A percentile compares a stretch with the other conserved stretches of the same genome.
Conservation (phyloP, 1,140 invertebrate genomes). For the Drosophila mauritiana region DNA sequence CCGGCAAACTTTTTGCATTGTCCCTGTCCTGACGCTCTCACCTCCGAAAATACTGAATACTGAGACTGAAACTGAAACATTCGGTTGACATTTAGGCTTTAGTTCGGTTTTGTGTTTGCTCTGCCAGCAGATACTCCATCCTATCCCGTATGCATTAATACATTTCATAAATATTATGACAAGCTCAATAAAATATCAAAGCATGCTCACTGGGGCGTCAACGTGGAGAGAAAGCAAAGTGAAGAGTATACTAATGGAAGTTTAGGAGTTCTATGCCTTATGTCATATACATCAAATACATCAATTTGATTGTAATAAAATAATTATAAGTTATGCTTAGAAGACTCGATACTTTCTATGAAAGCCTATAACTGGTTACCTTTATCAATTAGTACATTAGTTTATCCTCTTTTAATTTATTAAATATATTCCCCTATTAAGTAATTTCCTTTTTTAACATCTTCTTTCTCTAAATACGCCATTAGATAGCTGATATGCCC, state of each 20-base stretch:
- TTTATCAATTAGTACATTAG: too few species aligned
- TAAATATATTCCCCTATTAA: too few species aligned
- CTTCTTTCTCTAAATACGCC: too few species aligned
- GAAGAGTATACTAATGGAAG: neutral
- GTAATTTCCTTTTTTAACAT: too few species aligned
- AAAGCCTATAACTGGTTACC: too few species aligned
- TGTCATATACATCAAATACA: neutral
- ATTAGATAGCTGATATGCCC: slow-evolving; percentile 4
- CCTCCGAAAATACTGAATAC: slow-evolving; percentile 15
- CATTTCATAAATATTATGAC: slow-evolving; percentile 79
- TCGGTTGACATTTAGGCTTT: slow-evolving; percentile 43
- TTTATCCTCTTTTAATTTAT: too few species aligned
- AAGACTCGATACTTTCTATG: too few species aligned
- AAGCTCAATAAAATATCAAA: slow-evolving; percentile 82
- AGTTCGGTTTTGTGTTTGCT: slow-evolving; percentile 24
- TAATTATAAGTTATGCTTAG: too few species aligned
- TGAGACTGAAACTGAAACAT: slow-evolving; percentile 16
- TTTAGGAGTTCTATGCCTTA: neutral
- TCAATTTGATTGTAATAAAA: too few species aligned
- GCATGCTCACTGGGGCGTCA: slow-evolving; percentile 54
- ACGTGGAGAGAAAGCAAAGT: slow-evolving; percentile 60
- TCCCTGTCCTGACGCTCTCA: slow-evolving; percentile 33
- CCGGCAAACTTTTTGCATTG: slow-evolving; percentile 68
- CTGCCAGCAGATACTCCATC: slow-evolving; percentile 5
- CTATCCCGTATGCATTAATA: slow-evolving; percentile 57